Evolutionary conservation across 2,113 vertebrate genomes (phyloP).

Genomic region (Marcusenius ussheri): DNA sequence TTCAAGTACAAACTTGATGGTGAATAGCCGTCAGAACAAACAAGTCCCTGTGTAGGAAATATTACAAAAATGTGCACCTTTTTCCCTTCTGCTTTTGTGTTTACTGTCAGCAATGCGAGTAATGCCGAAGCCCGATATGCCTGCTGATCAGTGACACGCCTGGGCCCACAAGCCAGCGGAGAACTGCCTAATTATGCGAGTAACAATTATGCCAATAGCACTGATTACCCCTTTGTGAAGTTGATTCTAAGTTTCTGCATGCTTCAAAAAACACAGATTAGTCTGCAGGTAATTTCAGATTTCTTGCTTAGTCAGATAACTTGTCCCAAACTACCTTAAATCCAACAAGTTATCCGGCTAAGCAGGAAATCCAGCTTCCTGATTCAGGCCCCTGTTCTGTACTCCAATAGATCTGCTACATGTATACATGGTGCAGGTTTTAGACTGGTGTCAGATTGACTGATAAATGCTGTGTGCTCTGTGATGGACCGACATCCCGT

Average conservation of each 20-base stretch:
- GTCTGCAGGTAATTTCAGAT: background rate
- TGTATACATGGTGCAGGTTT: background rate
- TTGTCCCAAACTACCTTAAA: background rate
- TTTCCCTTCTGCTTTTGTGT: background rate
- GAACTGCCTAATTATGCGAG: constrained; percentile 6
- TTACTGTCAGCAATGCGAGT: background rate
- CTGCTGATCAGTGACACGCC: background rate
- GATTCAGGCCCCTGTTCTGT: background rate
- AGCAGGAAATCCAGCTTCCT: background rate
- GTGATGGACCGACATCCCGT: background rate
- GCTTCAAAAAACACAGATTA: background rate
- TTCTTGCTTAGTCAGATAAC: background rate
- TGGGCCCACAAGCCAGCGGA: background rate
- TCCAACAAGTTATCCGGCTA: background rate
- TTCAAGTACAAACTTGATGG: background rate
- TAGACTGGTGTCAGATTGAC: background rate
- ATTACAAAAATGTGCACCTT: constrained; percentile 15
- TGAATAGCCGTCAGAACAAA: background rate
- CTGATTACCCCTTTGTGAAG: background rate
- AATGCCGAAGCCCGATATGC: background rate
- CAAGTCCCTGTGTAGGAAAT: background rate
- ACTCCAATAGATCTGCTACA: background rate
- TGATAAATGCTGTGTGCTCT: background rate
- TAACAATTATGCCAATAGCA: background rate
- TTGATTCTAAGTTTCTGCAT: background rate